Base-by-base conservation (phyloP, 2,113 vertebrate genomes). In the Lophura nycthemera region DNA sequence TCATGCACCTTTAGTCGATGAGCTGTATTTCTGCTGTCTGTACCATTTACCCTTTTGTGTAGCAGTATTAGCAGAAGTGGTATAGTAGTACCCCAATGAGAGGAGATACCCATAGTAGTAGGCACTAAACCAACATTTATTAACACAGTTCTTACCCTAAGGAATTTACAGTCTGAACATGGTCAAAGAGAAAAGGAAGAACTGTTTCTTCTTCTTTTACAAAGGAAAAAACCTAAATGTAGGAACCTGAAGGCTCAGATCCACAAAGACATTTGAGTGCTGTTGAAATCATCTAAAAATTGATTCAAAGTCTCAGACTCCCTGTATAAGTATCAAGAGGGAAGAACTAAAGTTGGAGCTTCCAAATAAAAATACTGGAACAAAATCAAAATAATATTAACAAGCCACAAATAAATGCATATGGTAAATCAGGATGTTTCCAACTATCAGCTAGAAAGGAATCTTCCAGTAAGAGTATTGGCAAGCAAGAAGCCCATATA, bases 11-110 rank as follows among this genome's bases (percentile, higher is more conserved):
- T 90, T 90, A 94, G 90, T 96, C 71, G 52, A 97, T 34, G 89
- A 97, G 93, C 92, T 94, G 64, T 96, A 94, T 96, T 97, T 97
- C 97, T 97, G 94, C 90, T 89, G 89, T 79, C 75, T 89, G 80
- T 42, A 82, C n/a, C 89, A 85, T 75, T 93, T 91, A 73, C 63
- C 82, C 1, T 13, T 56, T 73, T 59, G 42, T 88, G 88, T 89
- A n/a, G 83, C 42, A 88, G 66, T 66, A 27, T 11, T 29, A 64
- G 6, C 29, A 18, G 38, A 12, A 64, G 57, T 71, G 40, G 25
- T 73, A 40, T 36, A 45, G 67, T 32, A 91, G 21, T 86, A 79
- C 47, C 74, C 63, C 61, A 81, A 65, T 88, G 75, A 78, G 94
- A 95, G 66, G 78, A 91, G 65, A 74, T 77, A 73, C 64, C 43